Evolutionary conservation across 2,113 vertebrate species (phyloP), one percentile per base, ranked within the genome.

Genomic region (Felis chaus): DNA sequence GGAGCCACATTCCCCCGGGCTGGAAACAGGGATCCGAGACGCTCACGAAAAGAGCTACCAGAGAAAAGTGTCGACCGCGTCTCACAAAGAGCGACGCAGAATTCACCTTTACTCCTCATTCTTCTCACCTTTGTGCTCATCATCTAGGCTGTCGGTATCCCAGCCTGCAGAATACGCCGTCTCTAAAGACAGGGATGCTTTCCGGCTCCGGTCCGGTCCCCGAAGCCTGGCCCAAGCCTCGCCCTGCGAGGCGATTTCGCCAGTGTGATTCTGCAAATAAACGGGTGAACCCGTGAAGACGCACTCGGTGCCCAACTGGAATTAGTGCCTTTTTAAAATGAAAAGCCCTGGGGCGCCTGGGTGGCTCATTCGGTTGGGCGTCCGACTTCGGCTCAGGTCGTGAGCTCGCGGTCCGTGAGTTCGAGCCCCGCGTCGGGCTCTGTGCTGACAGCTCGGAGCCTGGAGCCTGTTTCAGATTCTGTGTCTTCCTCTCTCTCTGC

Each of bases 231-330:
- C 55, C 27, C 36, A 12, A 8, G 41, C 53, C n/a, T 33, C 4
- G 12, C 27, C 27, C 45, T 50, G 33, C 5, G 0, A 13, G 45
- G 45, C 4, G 25, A 23, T 12, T 6, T 50, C 33, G 11, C 1
- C 1, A 15, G 45, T 1, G 2, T 21, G 36, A 33, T 15, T 1
- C 0, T 36, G 8, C 10, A 12, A 6, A 79, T n/a, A 2, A 78
- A 8, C 4, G 7, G 16, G 21, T 33, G 41, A n/a, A 5, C 10
- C 12, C 36, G 16, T 13, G 21, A 27, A 31, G 7, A 0, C 10
- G 15, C 8, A 4, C 31, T 23, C 21, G 5, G 11, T 7, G 41
- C 7, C 11, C 45, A 31, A 1, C 0, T 23, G 80, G 25, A 73
- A n/a, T 41, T 18, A 14, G 27, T 27, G 10, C 23, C 76, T 73